Base-by-base conservation (phyloP, 1,140 invertebrate species). In the Drosophila subobscura region DNA sequence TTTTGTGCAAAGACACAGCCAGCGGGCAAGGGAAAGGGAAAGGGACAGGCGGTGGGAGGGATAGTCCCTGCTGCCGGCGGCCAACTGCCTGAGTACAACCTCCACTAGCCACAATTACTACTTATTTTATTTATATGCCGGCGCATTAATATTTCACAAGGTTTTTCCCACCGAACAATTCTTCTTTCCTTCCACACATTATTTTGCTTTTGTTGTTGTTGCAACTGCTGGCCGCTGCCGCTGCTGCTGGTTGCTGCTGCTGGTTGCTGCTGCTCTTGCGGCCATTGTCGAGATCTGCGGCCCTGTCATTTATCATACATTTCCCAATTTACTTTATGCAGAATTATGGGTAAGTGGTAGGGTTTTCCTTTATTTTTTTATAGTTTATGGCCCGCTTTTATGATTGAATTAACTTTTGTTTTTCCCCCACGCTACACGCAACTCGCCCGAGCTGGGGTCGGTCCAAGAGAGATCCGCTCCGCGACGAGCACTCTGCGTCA, bases 91-190 rank as follows among this genome's bases (percentile, higher is more conserved):
- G 42, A 75, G 61, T 75, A 50, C 51, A 54, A 46, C 46, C 59
- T 51, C 58, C 56, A 53, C 60, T 71, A 72, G 73, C 61, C 79
- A 70, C 81, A 85, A 85, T 85, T 85, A 85, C 83, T 86, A 83
- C 83, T 88, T 86, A 88, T 88, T 83, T 88, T 88, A 86, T 88
- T 88, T 88, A 88, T 88, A 78, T 83, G 83, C 78, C 79, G 65
- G 74, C 72, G 83, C 83, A 88, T 88, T 88, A 88, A 88, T 88
- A 79, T 88, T 88, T 83, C 84, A 88, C 78, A 83, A 70, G 65
- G 61, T 72, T 79, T 79, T 71, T 59, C 67, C 57, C 53, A 77
- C 66, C 50, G 50, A 59, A 75, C 61, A 66, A 67, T 81, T 75
- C 71, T 63, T 77, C 74, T 64, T 73, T 72, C 57, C 57, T 57